phyloP scores from a whole-genome alignment of 2,888 invertebrate species.

The Pteria penguin region DNA sequence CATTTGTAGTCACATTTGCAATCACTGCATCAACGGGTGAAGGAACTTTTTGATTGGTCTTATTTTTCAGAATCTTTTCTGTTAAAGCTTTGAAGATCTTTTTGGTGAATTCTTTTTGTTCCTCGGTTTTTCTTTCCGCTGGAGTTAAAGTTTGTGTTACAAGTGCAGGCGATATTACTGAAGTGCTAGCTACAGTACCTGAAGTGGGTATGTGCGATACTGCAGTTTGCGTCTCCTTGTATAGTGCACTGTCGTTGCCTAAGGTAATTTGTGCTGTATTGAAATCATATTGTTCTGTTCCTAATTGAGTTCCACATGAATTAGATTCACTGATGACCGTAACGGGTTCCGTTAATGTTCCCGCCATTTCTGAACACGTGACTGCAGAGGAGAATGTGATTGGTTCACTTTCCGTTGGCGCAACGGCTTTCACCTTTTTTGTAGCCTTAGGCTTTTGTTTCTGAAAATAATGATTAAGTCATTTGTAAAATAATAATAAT shows the following conservation, averaged over 20 bases:
- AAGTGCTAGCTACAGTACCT: background rate
- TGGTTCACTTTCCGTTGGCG: conserved; percentile 2
- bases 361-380: background rate
- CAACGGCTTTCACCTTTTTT: background rate
- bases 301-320: background rate
- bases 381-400: background rate
- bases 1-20: conserved; percentile 15
- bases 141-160: background rate
- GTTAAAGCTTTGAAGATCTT: conserved; percentile 64
- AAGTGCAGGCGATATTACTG: background rate
- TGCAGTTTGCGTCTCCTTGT: conserved; percentile 11
- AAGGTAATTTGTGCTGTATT: background rate
- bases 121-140: background rate
- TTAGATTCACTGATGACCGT: background rate
- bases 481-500: background rate
- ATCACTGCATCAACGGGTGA: background rate
- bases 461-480: background rate
- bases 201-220: background rate
- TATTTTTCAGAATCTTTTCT: conserved; percentile 61
- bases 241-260: conserved; percentile 8
- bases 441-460: background rate
- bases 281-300: background rate
- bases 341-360: background rate
- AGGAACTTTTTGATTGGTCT: conserved; percentile 32
- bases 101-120: conserved; percentile 55